Conservation (phyloP, 53 echinoderm and acorn worm genomes). For the Arbacia lixula region DNA sequence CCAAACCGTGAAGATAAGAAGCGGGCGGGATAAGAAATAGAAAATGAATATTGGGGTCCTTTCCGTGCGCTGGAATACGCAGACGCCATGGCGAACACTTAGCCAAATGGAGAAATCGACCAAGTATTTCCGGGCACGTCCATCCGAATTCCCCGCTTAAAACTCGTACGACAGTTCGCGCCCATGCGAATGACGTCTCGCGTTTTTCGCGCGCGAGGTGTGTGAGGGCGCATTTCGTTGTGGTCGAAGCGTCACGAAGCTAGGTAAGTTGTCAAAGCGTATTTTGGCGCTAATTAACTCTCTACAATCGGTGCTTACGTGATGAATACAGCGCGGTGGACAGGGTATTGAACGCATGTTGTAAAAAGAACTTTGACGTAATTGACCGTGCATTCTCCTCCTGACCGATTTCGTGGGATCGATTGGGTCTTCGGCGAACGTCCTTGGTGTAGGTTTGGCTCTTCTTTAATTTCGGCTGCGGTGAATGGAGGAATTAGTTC, state of each 20-base stretch:
- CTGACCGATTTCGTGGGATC: too few relatives aligned
- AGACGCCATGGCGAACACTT: conserved; percentile 49
- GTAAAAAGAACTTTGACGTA: background rate
- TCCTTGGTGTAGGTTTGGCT: too few relatives aligned
- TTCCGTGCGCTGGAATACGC: conserved; percentile 46
- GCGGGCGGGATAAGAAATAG: conserved; percentile 14
- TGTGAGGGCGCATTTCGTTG: conserved; percentile 22
- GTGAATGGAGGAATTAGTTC: too few relatives aligned
- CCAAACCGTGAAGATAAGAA: conserved; percentile 11
- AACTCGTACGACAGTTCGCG: conserved; percentile 29
- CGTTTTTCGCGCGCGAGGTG: background rate
- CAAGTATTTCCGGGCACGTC: conserved; percentile 55
- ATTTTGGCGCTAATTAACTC: background rate
- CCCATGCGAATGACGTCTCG: conserved; percentile 5
- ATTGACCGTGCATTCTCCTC: background rate
- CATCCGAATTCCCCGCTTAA: conserved; percentile 32
- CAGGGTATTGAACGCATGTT: too few relatives aligned
- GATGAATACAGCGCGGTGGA: too few relatives aligned
- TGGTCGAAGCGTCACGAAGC: background rate
- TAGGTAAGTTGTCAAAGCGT: background rate
- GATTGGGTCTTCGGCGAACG: too few relatives aligned
- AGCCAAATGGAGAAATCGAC: conserved; percentile 57
- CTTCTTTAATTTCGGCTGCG: too few relatives aligned
- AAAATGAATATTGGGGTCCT: conserved; percentile 30
- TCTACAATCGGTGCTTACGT: too few relatives aligned